Percentiles rank a stretch among this genome's conserved stretches.
phyloP scores from a whole-genome alignment of 2,888 invertebrate species.

The Heliconius aoede region DNA sequence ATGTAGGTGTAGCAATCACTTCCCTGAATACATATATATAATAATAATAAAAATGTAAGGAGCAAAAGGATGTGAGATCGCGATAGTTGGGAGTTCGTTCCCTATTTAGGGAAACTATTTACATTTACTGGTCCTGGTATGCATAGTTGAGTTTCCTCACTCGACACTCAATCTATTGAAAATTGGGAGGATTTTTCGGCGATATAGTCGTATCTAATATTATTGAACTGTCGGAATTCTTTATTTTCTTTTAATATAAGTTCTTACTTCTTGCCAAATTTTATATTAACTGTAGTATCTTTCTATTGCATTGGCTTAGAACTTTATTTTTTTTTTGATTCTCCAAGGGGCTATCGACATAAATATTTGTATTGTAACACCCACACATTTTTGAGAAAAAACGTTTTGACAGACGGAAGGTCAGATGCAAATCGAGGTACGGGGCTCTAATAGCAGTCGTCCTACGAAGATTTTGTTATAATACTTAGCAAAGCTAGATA shows the following conservation, averaged over 20 bases:
- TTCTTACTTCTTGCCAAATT: no score
- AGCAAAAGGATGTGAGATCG: not conserved
- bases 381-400: no score
- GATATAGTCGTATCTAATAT: not conserved
- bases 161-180: not conserved
- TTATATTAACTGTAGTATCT: no score
- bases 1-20: constrained; percentile 13
- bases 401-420: no score
- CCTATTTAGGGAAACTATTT: not conserved
- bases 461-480: not conserved
- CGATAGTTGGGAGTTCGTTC: not conserved
- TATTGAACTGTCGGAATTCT: not conserved
- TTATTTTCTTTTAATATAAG: no score
- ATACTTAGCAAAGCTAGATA: not conserved
- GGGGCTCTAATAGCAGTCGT: not conserved
- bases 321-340: no score
- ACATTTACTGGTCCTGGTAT: no score
- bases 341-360: no score
- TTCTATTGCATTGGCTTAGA: no score
- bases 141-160: not conserved
- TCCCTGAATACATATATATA: not conserved
- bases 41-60: not conserved
- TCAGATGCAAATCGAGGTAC: not conserved
- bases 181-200: not conserved
- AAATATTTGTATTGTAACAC: no score